These are phyloP conservation scores for Acanthosepion pharaonis DNA, from an alignment of 2,888 invertebrate species.

Conservation along the genomic window DNA sequence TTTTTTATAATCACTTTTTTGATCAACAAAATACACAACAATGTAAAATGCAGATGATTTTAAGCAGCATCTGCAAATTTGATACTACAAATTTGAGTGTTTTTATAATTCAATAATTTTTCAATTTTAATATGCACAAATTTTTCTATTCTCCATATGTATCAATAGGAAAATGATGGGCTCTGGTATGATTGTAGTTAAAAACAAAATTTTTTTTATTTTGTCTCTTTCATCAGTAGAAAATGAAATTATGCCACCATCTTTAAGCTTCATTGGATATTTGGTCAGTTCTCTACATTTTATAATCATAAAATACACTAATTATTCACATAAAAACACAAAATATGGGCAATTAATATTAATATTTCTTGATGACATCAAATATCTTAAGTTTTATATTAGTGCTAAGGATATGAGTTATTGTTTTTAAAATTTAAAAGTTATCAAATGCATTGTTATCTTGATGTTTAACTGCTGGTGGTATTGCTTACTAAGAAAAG, in stretches of 20 bases:
- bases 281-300: constrained; percentile 6
- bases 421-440: not conserved
- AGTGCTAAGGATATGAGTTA: not conserved
- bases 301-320: not conserved
- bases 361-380: not conserved
- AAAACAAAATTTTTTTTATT: not conserved
- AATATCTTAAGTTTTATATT: not conserved
- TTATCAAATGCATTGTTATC: constrained; percentile 8
- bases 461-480: not conserved
- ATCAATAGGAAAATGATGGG: not conserved
- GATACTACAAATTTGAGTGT: not conserved
- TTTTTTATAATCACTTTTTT: constrained; percentile 9
- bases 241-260: not conserved
- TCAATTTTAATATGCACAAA: constrained; percentile 2
- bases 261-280: not conserved
- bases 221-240: not conserved
- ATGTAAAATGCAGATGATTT: not conserved
- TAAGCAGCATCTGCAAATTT: not conserved
- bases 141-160: not conserved
- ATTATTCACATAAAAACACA: not conserved
- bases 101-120: not conserved
- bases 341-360: not conserved
- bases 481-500: not conserved
- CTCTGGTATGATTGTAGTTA: not conserved
- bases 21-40: not conserved